Base-by-base conservation (phyloP, 2,888 invertebrate genomes). In the Phengaris arion region DNA sequence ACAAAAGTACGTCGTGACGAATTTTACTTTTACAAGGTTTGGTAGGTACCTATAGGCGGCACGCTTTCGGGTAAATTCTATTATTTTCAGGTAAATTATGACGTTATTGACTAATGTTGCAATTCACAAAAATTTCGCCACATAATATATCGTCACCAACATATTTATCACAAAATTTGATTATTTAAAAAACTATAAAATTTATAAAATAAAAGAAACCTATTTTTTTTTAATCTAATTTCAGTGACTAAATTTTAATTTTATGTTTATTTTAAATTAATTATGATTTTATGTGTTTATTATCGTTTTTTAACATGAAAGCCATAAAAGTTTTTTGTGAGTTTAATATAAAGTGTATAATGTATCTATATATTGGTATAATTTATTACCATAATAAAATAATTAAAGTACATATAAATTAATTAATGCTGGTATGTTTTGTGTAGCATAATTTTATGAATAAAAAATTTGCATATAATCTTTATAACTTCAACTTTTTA, bases 401-500 rank as follows among this genome's bases (percentile, higher is more conserved):
- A 64, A 64, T 22, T 59, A 12, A 64, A 64, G 12, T 64, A 64
- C 64, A 13, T 12, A 64, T 22, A 45, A 45, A 64, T 45, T 64
- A 35, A 64, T 64, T 35, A 35, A 64, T 64, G 35, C 22, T 64
- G 12, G 35, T 64, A 22, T 59, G 59, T 64, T 64, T 64, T 12
- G 2, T 52, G 52, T 52, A 10, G 52, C 64, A 64, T 64, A 64
- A 45, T 45, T 64, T 64, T 35, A 64, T 64, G 35, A 45, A 64
- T 45, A 13, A 35, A 35, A 6, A 35, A 64, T 64, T 64, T 64
- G 64, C 64, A 64, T 64, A 64, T 64, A 64, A 64, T 64, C 64
- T 64, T 35, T 64, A 64, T 64, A 64, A 64, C 64, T 64, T 35
- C 64, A 64, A 35, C 64, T 64, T 64, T 64, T 64, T 64, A 64